Percentiles rank a stretch among this genome's conserved stretches.
phyloP scores from a whole-genome alignment of 2,113 vertebrate genomes.

The Alligator sinensis region DNA sequence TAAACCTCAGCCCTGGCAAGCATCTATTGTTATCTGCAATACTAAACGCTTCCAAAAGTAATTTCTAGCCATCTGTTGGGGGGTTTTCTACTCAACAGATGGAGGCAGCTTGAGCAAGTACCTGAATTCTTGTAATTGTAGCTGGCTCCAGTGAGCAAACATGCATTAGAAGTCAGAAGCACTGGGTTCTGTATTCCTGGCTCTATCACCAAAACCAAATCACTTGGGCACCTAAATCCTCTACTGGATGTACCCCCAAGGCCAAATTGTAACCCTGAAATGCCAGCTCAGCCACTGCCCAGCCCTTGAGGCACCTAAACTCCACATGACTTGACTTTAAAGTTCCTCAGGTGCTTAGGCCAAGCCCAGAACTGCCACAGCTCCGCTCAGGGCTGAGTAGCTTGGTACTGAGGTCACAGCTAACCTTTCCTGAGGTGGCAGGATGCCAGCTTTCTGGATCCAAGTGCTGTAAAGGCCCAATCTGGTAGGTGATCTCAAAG shows the following conservation, averaged over 20 bases:
- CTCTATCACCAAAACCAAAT: background rate
- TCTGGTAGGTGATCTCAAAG: background rate
- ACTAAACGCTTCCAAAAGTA: background rate
- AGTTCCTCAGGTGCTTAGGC: background rate
- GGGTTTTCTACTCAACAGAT: background rate
- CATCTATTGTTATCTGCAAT: background rate
- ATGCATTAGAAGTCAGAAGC: background rate
- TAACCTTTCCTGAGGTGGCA: no score
- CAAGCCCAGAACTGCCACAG: accelerated
- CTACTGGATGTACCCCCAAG: background rate
- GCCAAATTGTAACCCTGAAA: no score
- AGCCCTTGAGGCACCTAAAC: accelerated
- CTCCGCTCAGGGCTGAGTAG: background rate
- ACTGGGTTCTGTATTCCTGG: background rate
- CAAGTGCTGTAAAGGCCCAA: accelerated
- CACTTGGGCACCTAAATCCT: background rate
- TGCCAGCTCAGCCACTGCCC: accelerated
- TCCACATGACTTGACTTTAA: no score
- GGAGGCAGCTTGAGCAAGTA: background rate
- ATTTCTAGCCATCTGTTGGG: accelerated
- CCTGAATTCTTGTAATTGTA: background rate
- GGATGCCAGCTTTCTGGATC: background rate
- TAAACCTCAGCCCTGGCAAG: no score
- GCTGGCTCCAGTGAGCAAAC: accelerated
- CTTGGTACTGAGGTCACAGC: accelerated